phyloP scores from a whole-genome alignment of 2,113 vertebrate species.

The Malurus cyaneus region DNA sequence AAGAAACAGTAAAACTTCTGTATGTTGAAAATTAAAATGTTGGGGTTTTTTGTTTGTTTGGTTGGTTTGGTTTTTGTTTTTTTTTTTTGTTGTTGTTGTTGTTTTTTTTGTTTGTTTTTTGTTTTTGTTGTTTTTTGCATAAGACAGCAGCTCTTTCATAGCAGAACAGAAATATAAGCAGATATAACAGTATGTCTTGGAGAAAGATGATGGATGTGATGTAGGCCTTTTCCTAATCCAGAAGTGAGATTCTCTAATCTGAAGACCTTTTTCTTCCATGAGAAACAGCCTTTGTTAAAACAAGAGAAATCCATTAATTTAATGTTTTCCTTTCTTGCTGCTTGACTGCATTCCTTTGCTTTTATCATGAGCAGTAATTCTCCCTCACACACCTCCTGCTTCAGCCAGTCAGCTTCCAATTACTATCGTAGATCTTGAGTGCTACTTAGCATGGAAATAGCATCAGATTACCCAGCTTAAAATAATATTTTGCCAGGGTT shows the following conservation, averaged over 20 bases:
- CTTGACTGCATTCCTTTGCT: background rate
- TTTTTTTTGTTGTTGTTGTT: background rate
- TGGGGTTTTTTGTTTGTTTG: background rate
- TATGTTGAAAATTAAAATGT: background rate
- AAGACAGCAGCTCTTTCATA: background rate
- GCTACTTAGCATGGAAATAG: background rate
- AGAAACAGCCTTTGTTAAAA: background rate
- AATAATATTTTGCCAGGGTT: conserved; percentile 1
- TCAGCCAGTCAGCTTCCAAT: background rate
- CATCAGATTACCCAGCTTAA: background rate
- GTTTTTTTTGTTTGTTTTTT: background rate
- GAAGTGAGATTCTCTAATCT: background rate
- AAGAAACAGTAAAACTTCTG: background rate
- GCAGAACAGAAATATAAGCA: background rate
- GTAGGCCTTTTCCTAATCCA: background rate
- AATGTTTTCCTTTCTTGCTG: background rate
- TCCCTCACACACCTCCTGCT: background rate
- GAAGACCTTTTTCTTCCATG: background rate
- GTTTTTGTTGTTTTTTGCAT: background rate
- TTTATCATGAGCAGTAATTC: background rate
- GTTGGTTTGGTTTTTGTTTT: background rate
- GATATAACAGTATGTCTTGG: background rate
- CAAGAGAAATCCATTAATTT: background rate
- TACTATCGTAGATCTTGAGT: background rate
- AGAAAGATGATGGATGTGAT: background rate